phyloP scores from a whole-genome alignment of 2,888 invertebrate genomes.

The Dryomyza anilis region DNA sequence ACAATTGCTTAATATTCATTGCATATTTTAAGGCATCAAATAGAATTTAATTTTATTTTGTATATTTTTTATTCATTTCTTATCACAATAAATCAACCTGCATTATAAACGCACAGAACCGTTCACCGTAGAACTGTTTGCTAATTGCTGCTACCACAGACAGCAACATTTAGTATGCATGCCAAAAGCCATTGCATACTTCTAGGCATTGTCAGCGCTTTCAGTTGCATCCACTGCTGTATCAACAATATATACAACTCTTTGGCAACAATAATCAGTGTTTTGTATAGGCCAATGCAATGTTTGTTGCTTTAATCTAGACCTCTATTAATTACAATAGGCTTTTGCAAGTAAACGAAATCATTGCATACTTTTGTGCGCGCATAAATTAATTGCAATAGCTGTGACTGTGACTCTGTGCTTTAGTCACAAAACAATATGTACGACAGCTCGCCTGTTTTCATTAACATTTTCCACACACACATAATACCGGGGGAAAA shows the following conservation, averaged over 20 bases:
- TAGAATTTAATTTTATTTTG: neutral
- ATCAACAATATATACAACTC: neutral
- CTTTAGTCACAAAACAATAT: neutral
- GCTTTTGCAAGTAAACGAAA: neutral
- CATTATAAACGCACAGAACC: no score
- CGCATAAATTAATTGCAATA: conserved; percentile 3
- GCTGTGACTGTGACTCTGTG: neutral
- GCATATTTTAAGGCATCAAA: conserved; percentile 6
- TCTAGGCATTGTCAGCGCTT: neutral
- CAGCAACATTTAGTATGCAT: neutral
- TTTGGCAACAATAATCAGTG: neutral
- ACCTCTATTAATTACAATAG: neutral
- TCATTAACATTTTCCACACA: conserved; percentile 3
- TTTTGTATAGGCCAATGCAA: neutral
- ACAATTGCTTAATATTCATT: conserved; percentile 14
- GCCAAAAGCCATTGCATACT: neutral
- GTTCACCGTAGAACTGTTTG: no score
- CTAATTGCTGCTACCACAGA: neutral
- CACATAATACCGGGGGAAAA: neutral
- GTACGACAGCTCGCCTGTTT: neutral
- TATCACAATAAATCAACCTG: neutral
- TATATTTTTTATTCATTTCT: neutral
- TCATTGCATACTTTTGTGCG: neutral
- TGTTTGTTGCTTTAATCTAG: neutral
- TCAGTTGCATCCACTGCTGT: neutral